Evolutionary conservation across 2,888 invertebrate genomes (phyloP).

Genomic region (Folsomia candida): DNA sequence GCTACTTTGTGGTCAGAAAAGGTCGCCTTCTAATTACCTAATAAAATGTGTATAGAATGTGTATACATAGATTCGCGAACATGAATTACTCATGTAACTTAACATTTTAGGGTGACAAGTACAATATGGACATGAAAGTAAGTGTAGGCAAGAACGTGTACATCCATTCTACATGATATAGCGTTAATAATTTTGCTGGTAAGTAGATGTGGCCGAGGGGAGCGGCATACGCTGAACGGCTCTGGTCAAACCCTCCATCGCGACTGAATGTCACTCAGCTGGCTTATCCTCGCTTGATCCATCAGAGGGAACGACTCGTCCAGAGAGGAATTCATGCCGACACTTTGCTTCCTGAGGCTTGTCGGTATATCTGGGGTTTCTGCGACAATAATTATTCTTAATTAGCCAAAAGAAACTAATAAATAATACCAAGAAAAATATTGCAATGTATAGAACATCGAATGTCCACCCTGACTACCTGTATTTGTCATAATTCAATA

Average conservation of each 20-base stretch:
- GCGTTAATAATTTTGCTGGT: too few species aligned
- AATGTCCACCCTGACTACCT: too few species aligned
- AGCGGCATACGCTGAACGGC: constrained; percentile 76
- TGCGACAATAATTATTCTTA: background rate
- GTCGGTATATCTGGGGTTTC: constrained; percentile 52
- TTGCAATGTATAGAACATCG: too few species aligned
- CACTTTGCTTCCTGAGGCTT: constrained; percentile 78
- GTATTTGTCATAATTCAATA: too few species aligned
- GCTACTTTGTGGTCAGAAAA: constrained; percentile 85
- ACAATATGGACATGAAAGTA: background rate
- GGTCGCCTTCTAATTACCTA: too few species aligned
- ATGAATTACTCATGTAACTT: too few species aligned
- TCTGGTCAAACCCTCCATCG: constrained; percentile 73
- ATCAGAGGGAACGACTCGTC: constrained; percentile 69
- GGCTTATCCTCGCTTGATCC: constrained; percentile 71
- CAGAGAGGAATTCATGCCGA: constrained; percentile 68
- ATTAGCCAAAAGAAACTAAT: background rate
- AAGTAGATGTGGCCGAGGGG: constrained; percentile 89
- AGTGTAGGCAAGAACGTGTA: too few species aligned
- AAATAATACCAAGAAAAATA: background rate
- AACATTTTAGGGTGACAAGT: constrained; percentile 51
- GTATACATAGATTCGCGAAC: too few species aligned
- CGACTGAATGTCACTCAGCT: constrained; percentile 58
- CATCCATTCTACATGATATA: too few species aligned
- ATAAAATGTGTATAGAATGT: too few species aligned